Conservation (phyloP, 2,113 vertebrate species). For the Syngnathus floridae region DNA sequence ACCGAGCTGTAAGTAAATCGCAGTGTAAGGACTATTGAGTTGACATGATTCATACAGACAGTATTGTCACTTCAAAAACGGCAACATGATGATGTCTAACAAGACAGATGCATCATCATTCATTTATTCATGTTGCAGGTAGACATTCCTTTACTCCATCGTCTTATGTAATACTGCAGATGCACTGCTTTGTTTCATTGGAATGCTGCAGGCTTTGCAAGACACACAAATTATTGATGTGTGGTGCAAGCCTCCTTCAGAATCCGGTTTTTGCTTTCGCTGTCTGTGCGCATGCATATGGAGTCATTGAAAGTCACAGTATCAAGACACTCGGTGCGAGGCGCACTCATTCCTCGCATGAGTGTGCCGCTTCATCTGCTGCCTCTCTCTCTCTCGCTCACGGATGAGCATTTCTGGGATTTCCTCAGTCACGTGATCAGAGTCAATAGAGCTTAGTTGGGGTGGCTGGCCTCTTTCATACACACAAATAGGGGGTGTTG, state of each 20-base stretch:
- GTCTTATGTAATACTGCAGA: conserved; percentile 72
- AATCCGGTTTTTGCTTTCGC: conserved; percentile 4
- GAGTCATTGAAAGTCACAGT: background rate
- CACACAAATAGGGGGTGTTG: conserved; percentile 4
- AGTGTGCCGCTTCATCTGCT: conserved; percentile 20
- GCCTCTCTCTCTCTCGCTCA: conserved; percentile 7
- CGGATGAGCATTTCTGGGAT: conserved; percentile 36
- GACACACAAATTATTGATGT: conserved; percentile 51
- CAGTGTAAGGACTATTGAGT: background rate
- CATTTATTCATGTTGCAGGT: background rate
- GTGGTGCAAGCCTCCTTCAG: conserved; percentile 3
- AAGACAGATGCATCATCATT: background rate
- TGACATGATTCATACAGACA: background rate
- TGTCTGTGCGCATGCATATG: background rate
- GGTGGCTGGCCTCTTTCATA: conserved; percentile 4
- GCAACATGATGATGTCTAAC: too few species aligned
- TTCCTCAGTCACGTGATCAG: conserved; percentile 60
- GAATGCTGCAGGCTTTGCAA: conserved; percentile 38
- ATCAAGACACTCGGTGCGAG: background rate
- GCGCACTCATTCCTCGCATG: conserved; percentile 14
- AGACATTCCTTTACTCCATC: conserved; percentile 16
- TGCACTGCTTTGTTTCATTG: conserved; percentile 41
- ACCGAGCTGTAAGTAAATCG: background rate
- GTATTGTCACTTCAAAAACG: too few species aligned
- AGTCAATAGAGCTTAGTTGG: conserved; percentile 43